phyloP scores from a whole-genome alignment of 2,888 invertebrate genomes.

The Ectemnius cavifrons region DNA sequence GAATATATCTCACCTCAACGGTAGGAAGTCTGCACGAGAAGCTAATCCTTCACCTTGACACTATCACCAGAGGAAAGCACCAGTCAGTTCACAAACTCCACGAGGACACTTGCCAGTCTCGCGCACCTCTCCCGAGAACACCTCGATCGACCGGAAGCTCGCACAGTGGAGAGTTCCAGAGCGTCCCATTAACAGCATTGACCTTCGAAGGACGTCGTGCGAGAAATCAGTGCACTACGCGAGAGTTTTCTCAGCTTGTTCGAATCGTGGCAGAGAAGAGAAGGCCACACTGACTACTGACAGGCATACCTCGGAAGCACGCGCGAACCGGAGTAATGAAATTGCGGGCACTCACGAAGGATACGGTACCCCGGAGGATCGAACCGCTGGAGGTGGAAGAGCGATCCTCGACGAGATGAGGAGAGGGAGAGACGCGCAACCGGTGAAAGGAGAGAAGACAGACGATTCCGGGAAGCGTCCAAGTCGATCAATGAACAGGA shows the following conservation, averaged over 20 bases:
- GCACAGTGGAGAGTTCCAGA: too few species aligned
- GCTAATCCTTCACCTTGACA: constrained; percentile 5
- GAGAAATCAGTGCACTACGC: too few species aligned
- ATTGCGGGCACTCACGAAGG: constrained; percentile 1
- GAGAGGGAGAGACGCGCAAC: constrained; percentile 11
- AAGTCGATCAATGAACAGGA: neutral
- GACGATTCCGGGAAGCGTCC: neutral
- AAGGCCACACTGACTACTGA: neutral
- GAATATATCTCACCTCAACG: too few species aligned
- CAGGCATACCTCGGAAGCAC: neutral
- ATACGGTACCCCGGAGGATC: constrained; percentile 14
- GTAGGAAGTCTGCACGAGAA: too few species aligned
- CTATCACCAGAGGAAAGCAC: neutral
- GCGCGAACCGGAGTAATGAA: neutral
- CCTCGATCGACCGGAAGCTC: too few species aligned
- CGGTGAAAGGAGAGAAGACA: constrained; percentile 10
- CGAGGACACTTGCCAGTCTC: neutral
- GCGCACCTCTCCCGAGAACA: too few species aligned
- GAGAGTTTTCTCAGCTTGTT: too few species aligned
- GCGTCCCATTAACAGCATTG: too few species aligned
- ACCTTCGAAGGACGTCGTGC: too few species aligned
- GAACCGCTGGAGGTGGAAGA: constrained; percentile 45
- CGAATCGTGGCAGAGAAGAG: neutral
- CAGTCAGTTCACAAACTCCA: neutral
- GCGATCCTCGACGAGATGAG: constrained; percentile 26